phyloP scores from a whole-genome alignment of 2,113 vertebrate genomes.

The Garra rufa region DNA sequence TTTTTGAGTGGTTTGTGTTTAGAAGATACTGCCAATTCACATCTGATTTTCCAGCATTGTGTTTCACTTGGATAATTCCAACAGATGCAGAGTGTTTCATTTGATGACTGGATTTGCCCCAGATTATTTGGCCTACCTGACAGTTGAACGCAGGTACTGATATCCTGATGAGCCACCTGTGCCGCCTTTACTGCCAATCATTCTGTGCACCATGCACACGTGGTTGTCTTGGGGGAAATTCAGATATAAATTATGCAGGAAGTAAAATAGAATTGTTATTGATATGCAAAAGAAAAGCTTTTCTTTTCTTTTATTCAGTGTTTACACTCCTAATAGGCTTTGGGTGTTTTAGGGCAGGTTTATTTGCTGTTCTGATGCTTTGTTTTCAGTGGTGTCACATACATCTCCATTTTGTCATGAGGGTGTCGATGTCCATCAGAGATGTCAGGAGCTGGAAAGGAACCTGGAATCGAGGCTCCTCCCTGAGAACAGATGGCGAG shows the following conservation, averaged over 20 bases:
- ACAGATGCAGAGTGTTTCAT: background rate
- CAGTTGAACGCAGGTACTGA: constrained; percentile 92
- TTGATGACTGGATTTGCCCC: constrained; percentile 28
- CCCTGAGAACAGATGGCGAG: constrained; percentile 71
- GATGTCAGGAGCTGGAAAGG: constrained; percentile 93
- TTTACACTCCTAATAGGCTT: background rate
- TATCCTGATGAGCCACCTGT: constrained; percentile 95
- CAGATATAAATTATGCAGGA: background rate
- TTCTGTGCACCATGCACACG: constrained; percentile 94
- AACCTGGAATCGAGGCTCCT: constrained; percentile 95
- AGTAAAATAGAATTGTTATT: background rate
- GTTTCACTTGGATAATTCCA: background rate
- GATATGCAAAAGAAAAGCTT: background rate
- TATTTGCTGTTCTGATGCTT: background rate
- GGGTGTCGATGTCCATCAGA: constrained; percentile 92
- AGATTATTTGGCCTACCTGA: constrained; percentile 79
- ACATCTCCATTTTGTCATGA: constrained; percentile 99
- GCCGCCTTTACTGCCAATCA: constrained; percentile 94
- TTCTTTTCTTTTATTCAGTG: background rate
- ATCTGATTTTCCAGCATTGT: background rate
- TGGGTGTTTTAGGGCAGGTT: constrained; percentile 7
- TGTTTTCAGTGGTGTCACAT: constrained; percentile 64
- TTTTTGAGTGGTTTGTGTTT: background rate
- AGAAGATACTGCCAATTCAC: background rate
- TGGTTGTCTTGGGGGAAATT: constrained; percentile 84